These are phyloP conservation scores for Cygnus atratus DNA, from an alignment of 2,113 vertebrate species.

Conservation along the genomic window DNA sequence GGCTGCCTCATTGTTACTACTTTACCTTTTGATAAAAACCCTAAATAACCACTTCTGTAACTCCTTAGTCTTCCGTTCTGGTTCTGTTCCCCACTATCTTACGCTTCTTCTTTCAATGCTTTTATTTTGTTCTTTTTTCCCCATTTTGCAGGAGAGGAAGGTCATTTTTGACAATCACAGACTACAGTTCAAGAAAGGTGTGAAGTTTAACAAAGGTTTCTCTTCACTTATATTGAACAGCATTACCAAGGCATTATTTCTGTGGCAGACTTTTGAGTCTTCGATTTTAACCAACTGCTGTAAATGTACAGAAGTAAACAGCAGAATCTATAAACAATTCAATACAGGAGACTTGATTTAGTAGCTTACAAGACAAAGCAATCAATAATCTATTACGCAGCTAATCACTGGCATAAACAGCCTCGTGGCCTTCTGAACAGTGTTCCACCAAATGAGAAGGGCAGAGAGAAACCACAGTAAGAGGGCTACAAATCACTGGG, in stretches of 20 bases:
- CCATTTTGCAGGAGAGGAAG: not conserved
- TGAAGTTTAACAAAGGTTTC: not conserved
- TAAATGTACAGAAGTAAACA: constrained; percentile 20
- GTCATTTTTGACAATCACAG: not conserved
- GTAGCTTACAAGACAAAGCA: constrained; percentile 2
- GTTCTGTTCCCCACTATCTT: not conserved
- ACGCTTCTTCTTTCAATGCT: not conserved
- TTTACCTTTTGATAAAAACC: not conserved
- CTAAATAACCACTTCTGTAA: not conserved
- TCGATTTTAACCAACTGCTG: constrained; percentile 22
- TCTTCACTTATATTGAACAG: not conserved
- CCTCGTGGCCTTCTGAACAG: not conserved
- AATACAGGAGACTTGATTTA: constrained; percentile 22
- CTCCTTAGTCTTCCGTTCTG: not conserved
- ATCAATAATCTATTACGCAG: constrained; percentile 52
- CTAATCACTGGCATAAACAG: constrained; percentile 13
- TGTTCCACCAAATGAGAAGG: not conserved
- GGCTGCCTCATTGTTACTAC: not conserved
- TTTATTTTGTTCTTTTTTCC: not conserved
- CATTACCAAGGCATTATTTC: not conserved
- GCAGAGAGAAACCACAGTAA: not conserved
- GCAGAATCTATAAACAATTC: constrained; percentile 28
- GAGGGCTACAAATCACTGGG: not conserved
- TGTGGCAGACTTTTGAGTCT: not conserved
- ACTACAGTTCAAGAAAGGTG: not conserved